A percentile compares a stretch with the other conserved stretches of the same genome.
Evolutionary conservation across 92 coral and sea anemone species (phyloP).

Genomic region (Bergia sp.): DNA sequence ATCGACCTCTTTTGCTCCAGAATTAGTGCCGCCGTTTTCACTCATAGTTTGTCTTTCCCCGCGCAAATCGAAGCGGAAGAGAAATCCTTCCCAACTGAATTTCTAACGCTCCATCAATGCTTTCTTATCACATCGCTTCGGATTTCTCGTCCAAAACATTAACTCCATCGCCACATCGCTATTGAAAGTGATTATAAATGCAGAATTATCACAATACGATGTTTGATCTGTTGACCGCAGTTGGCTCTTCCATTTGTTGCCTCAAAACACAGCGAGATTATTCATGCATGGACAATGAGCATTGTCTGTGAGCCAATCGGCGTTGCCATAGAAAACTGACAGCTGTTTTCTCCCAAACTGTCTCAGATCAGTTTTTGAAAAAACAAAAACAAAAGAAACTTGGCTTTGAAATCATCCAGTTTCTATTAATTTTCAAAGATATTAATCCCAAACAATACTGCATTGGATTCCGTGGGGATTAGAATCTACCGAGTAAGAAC

Average conservation of each 20-base stretch:
- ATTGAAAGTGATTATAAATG: slow-evolving; percentile 34
- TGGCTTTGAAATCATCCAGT: too few relatives aligned
- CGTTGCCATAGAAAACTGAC: slow-evolving; percentile 45
- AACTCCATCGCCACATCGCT: slow-evolving; percentile 38
- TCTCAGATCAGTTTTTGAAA: neutral
- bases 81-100: slow-evolving; percentile 17
- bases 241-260: slow-evolving; percentile 6
- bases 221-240: slow-evolving; percentile 40
- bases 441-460: neutral
- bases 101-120: slow-evolving; percentile 6
- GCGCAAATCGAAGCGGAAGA: slow-evolving; percentile 19
- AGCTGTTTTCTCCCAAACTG: neutral
- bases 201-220: slow-evolving; percentile 16
- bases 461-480: neutral
- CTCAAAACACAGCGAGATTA: neutral
- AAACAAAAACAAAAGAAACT: too few relatives aligned
- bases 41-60: slow-evolving; percentile 31
- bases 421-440: neutral
- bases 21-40: slow-evolving; percentile 4
- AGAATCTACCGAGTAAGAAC: neutral
- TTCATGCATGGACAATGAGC: slow-evolving; percentile 39
- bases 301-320: slow-evolving; percentile 43
- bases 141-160: slow-evolving; percentile 1
- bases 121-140: slow-evolving; percentile 30
- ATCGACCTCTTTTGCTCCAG: slow-evolving; percentile 30